Evolutionary conservation across 2,888 invertebrate species (phyloP).

Genomic region (Drosophila diplacantha): DNA sequence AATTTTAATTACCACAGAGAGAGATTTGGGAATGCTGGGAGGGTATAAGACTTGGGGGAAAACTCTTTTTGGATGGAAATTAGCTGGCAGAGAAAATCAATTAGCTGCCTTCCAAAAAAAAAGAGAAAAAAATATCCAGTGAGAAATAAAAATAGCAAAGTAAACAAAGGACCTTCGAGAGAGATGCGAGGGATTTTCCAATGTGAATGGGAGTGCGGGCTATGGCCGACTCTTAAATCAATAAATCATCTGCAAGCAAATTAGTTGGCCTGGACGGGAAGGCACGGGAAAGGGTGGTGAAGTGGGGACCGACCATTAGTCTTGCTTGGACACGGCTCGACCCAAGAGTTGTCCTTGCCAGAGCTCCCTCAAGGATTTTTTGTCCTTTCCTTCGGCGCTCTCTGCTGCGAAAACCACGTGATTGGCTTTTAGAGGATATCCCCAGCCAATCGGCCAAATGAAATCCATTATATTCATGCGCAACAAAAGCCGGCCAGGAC

Average conservation of each 20-base stretch:
- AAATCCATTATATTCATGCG: conserved; percentile 64
- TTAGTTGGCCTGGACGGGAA: conserved; percentile 52
- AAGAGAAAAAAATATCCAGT: neutral
- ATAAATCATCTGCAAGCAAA: conserved; percentile 73
- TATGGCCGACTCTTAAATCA: conserved; percentile 60
- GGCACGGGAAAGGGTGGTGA: conserved; percentile 7
- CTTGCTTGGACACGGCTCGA: conserved; percentile 62
- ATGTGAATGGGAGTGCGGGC: conserved; percentile 1
- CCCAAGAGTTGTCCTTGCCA: conserved; percentile 33
- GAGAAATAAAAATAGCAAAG: conserved; percentile 49
- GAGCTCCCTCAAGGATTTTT: conserved; percentile 12
- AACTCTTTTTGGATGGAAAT: conserved; percentile 60
- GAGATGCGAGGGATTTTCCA: conserved; percentile 8
- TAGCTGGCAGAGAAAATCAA: conserved; percentile 60
- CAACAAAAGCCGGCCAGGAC: conserved; percentile 48
- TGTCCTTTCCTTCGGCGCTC: conserved; percentile 12
- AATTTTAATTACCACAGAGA: conserved; percentile 34
- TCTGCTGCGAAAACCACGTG: conserved; percentile 52
- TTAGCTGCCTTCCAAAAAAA: conserved; percentile 44
- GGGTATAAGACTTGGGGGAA: conserved; percentile 29
- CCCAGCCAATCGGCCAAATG: conserved; percentile 34
- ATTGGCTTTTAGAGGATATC: conserved; percentile 57
- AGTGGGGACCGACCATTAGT: conserved; percentile 56
- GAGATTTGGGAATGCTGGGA: conserved; percentile 1
- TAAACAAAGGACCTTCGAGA: conserved; percentile 53